Conservation (phyloP, 2,888 invertebrate genomes). For the Caenorhabditis imperialis region DNA sequence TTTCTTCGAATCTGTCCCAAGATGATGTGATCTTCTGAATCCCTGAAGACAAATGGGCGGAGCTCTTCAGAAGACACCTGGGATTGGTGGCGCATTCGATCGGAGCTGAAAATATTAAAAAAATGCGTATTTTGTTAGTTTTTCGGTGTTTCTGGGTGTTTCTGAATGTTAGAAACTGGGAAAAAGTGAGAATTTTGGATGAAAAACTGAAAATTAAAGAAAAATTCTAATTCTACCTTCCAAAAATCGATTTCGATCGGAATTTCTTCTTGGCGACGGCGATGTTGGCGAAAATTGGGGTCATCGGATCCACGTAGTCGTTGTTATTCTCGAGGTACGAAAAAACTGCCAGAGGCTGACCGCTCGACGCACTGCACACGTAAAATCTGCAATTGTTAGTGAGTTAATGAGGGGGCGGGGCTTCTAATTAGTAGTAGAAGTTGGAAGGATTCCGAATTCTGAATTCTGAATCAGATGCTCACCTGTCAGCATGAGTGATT, state of each 20-base stretch:
- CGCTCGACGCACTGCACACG: constrained; percentile 47
- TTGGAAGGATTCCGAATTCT: too few species aligned
- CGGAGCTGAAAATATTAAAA: constrained; percentile 39
- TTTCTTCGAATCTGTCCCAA: constrained; percentile 24
- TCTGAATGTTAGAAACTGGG: neutral
- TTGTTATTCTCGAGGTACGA: constrained; percentile 48
- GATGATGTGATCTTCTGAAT: constrained; percentile 49
- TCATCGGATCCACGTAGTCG: constrained; percentile 29
- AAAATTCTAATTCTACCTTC: constrained; percentile 45
- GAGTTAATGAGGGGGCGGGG: constrained; percentile 6
- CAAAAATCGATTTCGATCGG: constrained; percentile 57
- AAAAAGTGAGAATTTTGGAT: neutral
- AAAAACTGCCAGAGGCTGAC: constrained; percentile 51
- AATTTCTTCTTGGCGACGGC: constrained; percentile 30
- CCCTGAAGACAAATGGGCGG: constrained; percentile 51
- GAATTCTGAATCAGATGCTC: neutral
- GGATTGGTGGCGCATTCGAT: constrained; percentile 55
- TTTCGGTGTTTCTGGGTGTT: neutral
- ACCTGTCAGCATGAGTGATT: constrained; percentile 59
- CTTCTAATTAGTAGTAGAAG: constrained; percentile 7
- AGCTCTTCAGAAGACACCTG: constrained; percentile 52
- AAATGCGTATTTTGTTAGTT: neutral
- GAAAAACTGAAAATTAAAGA: too few species aligned
- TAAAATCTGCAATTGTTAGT: constrained; percentile 49
- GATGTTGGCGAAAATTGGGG: constrained; percentile 35